Conservation (phyloP, 2,113 vertebrate genomes). For the Zosterops hypoxanthus region DNA sequence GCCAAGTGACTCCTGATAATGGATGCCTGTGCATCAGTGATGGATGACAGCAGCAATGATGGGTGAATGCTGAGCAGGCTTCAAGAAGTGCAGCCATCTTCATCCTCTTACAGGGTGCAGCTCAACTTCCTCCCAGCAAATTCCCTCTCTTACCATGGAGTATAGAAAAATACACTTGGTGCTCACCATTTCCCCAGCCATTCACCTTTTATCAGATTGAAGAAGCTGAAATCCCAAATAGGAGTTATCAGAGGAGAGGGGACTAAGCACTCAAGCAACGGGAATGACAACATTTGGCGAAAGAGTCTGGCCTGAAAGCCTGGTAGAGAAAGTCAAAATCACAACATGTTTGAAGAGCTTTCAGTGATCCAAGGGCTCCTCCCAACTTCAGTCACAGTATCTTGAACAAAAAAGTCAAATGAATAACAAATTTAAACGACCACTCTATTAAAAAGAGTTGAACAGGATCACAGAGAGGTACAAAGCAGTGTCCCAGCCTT, state of each 20-base stretch:
- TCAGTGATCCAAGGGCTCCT: not conserved
- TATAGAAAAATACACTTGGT: fast-evolving
- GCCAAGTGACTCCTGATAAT: not conserved
- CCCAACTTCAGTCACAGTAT: not conserved
- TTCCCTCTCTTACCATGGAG: not conserved
- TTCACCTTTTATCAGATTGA: not conserved
- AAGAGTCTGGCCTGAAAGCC: not conserved
- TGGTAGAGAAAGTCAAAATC: not conserved
- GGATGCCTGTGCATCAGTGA: not conserved
- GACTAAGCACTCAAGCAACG: not conserved
- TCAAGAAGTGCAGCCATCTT: not conserved
- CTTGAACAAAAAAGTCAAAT: not conserved
- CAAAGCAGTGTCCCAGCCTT: not conserved
- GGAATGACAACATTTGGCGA: not conserved
- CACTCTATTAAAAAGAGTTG: not conserved
- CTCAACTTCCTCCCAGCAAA: not conserved
- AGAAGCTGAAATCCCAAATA: not conserved
- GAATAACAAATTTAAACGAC: not conserved
- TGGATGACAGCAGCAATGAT: not conserved
- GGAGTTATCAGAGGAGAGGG: not conserved
- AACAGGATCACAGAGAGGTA: not conserved
- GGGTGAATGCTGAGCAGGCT: not conserved
- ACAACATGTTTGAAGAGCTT: not conserved
- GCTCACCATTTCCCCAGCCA: not conserved
- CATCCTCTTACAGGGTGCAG: not conserved